These are phyloP conservation scores for Hydropsyche betteni DNA, from an alignment of 2,888 invertebrate genomes.

Conservation along the genomic window DNA sequence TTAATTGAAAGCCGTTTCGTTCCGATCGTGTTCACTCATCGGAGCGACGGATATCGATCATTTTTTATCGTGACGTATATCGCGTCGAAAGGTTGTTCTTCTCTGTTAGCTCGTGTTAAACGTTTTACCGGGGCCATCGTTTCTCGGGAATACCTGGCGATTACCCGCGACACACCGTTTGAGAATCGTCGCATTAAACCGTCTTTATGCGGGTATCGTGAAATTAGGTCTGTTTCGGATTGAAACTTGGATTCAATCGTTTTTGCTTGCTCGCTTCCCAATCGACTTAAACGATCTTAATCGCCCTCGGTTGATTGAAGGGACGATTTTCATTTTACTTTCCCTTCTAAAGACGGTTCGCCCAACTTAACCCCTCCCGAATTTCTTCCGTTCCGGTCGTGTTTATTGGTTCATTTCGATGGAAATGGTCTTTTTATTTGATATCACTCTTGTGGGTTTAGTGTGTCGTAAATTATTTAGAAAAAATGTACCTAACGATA, in stretches of 20 bases:
- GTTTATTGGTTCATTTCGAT: constrained; percentile 24
- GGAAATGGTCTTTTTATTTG: constrained; percentile 14
- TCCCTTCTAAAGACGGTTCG: background rate
- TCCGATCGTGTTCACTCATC: too few species aligned
- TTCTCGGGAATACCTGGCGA: too few species aligned
- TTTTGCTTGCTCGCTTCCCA: constrained; percentile 31
- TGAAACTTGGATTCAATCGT: constrained; percentile 3
- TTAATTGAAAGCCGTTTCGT: too few species aligned
- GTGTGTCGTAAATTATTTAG: background rate
- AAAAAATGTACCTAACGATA: background rate
- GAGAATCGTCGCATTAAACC: too few species aligned
- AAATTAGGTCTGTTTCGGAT: constrained; percentile 16
- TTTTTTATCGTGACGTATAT: too few species aligned
- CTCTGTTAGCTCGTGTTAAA: too few species aligned
- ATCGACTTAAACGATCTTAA: constrained; percentile 50
- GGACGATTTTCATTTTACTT: constrained; percentile 14
- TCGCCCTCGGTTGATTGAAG: constrained; percentile 40
- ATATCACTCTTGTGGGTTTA: background rate
- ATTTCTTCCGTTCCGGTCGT: constrained; percentile 16
- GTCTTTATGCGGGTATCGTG: too few species aligned
- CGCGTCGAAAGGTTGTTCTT: too few species aligned
- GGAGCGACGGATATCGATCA: too few species aligned
- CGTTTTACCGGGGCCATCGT: too few species aligned
- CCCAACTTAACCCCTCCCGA: constrained; percentile 3
- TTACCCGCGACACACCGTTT: too few species aligned